Base-by-base conservation (phyloP, 92 coral and sea anemone species). In the Phymanthus crucifer region DNA sequence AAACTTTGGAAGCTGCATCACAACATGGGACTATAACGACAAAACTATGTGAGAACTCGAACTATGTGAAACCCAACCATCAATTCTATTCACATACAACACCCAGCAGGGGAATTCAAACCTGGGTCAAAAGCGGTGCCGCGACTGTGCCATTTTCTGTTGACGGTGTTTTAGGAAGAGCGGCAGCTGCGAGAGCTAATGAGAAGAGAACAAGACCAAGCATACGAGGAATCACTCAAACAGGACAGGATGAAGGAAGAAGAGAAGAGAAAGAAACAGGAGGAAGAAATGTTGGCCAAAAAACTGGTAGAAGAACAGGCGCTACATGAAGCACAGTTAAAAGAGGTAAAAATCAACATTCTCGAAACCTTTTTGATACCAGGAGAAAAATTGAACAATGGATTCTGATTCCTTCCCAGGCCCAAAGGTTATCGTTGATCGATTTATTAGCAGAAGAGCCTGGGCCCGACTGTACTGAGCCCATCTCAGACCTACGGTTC, bases 391-490 rank as follows among this genome's bases (percentile, higher is more conserved):
- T 43, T 38, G 57, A 48, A 21, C 21, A 3, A 24, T 54, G 4
- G 17, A 1, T 23, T 21, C 32, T 32, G 7, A 37, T 27, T 32
- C 48, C 29, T 50, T 74, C 18, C 76, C 80, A 96, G 99, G 99
- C 99, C 47, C 99, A 96, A 66, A 87, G 97, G 72, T 68, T 93
- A 69, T 96, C 99, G 9, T 85, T 96, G 18, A 91, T 93, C 78
- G 99, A 93, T 73, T 97, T 93, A 83, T 87, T 96, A 69, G 98
- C 97, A 1, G 92, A 83, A 3, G 99, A 96, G 78, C 99, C 99
- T 73, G 99, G 96, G 61, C 93, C 99, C 57, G 98, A 96, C 77
- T 96, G 98, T 43, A 91, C 91, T 21, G 98, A 88, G n/a, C 99
- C 99, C 19, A 92, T 96, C 27, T 93, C 99, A 6, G 92, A 85